Conservation (phyloP, 2,888 invertebrate genomes). For the Drosophila fulvimacula region DNA sequence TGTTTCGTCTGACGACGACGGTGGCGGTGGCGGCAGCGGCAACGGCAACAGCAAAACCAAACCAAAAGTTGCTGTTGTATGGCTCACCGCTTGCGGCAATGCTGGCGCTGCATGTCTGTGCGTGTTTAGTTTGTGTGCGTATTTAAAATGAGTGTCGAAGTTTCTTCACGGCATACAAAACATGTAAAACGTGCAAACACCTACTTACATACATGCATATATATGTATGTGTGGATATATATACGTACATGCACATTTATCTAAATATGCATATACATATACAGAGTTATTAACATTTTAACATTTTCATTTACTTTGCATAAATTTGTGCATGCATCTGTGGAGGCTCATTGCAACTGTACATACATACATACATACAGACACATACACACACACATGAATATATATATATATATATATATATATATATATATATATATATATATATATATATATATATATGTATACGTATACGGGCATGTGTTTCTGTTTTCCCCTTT, state of each 20-base stretch:
- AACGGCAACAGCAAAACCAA: conserved; percentile 21
- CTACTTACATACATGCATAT: conserved; percentile 13
- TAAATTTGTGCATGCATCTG: conserved; percentile 30
- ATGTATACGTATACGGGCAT: conserved; percentile 1
- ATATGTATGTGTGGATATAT: neutral
- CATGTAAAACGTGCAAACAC: conserved; percentile 51
- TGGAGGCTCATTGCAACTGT: conserved; percentile 40
- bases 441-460: conserved; percentile 16
- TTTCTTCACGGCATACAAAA: conserved; percentile 64
- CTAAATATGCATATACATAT: neutral
- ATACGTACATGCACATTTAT: neutral
- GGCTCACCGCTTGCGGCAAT: conserved; percentile 11
- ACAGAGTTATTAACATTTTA: conserved; percentile 30
- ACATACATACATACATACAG: conserved; percentile 16
- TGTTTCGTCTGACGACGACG: conserved; percentile 28
- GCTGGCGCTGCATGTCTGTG: conserved; percentile 25
- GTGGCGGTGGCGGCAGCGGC: neutral
- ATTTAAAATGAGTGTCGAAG: conserved; percentile 37
- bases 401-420: no score
- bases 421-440: no score
- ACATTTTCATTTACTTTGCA: conserved; percentile 41
- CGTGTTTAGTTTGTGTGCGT: conserved; percentile 23
- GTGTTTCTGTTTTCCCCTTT: conserved; percentile 44
- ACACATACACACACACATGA: conserved; percentile 7
- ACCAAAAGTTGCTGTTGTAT: conserved; percentile 48